Percentiles rank a stretch among this genome's conserved stretches.
Conservation (phyloP, 2,797 vertebrate genomes). For the Poecile montanus region DNA sequence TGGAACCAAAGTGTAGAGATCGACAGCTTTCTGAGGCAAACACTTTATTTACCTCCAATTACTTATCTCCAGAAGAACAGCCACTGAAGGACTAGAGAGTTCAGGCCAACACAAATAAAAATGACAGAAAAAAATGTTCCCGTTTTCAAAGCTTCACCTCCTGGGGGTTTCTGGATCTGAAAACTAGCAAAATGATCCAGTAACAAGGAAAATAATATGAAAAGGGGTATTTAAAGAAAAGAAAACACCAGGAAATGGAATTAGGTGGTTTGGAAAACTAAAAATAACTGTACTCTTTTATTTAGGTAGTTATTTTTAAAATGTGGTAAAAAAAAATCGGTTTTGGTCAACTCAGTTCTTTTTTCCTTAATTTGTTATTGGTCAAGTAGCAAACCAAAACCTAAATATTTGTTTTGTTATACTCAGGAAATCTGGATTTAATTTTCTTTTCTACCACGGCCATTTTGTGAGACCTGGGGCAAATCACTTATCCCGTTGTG, state of each 20-base stretch:
- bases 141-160: slow-evolving; percentile 14
- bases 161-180: not conserved
- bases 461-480: not conserved
- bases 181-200: not conserved
- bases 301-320: slow-evolving; percentile 45
- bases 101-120: slow-evolving; percentile 5
- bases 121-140: not conserved
- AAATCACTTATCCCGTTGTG: not conserved
- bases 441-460: slow-evolving; percentile 1
- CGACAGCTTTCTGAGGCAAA: not conserved
- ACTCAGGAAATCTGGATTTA: slow-evolving; percentile 20
- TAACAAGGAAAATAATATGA: not conserved
- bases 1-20: fast-evolving
- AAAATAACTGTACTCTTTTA: slow-evolving; percentile 12
- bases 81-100: not conserved
- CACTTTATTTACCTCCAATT: not conserved
- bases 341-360: not conserved
- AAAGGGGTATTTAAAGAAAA: slow-evolving; percentile 15
- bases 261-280: not conserved
- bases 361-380: not conserved
- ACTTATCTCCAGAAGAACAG: not conserved
- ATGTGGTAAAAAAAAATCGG: slow-evolving; percentile 1
- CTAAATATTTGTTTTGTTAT: slow-evolving; percentile 7
- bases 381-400: slow-evolving; percentile 29
- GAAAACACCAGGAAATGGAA: not conserved